Percentiles rank a stretch among this genome's conserved stretches.
Conservation (phyloP, 2,113 vertebrate genomes). For the Propithecus coquereli region DNA sequence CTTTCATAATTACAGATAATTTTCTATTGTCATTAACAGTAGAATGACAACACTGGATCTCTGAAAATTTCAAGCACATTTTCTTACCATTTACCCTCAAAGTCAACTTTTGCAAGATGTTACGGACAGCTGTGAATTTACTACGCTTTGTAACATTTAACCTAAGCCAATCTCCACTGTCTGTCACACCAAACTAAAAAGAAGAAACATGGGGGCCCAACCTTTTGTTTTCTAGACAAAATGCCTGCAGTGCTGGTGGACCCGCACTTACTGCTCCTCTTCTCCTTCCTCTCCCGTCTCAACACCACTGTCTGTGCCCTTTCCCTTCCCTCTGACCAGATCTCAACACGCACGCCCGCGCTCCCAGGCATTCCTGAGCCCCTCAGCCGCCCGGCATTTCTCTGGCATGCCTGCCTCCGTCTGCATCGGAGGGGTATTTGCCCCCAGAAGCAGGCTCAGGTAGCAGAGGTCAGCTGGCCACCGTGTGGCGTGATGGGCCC, state of each 20-base stretch:
- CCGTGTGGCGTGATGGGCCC: neutral
- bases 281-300: neutral
- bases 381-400: neutral
- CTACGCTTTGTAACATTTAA: neutral
- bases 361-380: neutral
- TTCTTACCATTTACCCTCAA: neutral
- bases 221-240: neutral
- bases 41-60: accelerated
- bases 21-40: accelerated
- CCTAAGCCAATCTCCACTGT: neutral
- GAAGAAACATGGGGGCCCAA: neutral
- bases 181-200: neutral
- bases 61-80: neutral
- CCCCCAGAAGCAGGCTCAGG: neutral
- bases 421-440: neutral
- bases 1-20: accelerated
- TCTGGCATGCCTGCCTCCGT: neutral
- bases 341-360: accelerated
- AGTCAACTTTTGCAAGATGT: neutral
- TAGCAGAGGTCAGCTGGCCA: neutral
- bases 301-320: accelerated
- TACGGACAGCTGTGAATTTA: neutral
- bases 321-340: neutral
- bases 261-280: neutral
- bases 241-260: neutral